Evolutionary conservation across 2,797 vertebrate genomes (phyloP), one percentile per base, ranked within the genome.

Genomic region (Eupleurogrammus muticus): DNA sequence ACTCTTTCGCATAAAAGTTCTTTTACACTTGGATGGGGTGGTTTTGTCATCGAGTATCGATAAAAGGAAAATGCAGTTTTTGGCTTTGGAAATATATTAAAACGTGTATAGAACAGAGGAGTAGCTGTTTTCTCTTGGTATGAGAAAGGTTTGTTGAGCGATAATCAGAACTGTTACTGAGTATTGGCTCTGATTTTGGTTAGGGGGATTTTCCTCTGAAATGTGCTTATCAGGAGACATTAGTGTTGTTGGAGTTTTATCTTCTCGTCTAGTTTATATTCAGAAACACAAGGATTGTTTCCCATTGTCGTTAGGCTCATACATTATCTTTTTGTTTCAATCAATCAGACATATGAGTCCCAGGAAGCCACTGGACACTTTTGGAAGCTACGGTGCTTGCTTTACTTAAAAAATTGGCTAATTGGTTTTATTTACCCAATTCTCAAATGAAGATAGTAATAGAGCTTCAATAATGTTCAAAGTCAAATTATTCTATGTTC

Each of bases 401-500:
- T 40, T 53, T n/a, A n/a, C n/a, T 47, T 47, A n/a, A 42, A 11
- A 32, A 20, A 23, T 32, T 12, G 24, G 1, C 36, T 52, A n/a
- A 4, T 13, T 16, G 16, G 14, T 42, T 65, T 28, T 44, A 60
- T 54, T 42, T 42, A 48, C n/a, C 52, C 21, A 21, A 4, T 55
- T 28, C 16, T 48, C 34, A 47, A 46, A n/a, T 28, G 24, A 1
- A 70, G 48, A 63, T 8, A 47, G 35, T 42, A 54, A 59, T 6
- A 19, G 16, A 48, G 42, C 32, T 44, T 62, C 16, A 40, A 34
- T 24, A 32, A 16, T 10, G 3, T 35, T 52, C 7, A 56, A 35
- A 69, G 20, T 58, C 23, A 11, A 48, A 73, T 3, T 44, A 55
- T 55, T 72, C 12, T 36, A 57, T 53, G 36, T 34, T 66, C 36